A percentile compares a stretch with the other conserved stretches of the same genome.
These are phyloP conservation scores for Oikopleura albicans DNA, from an alignment of 23 tunicate species.

Conservation along the genomic window DNA sequence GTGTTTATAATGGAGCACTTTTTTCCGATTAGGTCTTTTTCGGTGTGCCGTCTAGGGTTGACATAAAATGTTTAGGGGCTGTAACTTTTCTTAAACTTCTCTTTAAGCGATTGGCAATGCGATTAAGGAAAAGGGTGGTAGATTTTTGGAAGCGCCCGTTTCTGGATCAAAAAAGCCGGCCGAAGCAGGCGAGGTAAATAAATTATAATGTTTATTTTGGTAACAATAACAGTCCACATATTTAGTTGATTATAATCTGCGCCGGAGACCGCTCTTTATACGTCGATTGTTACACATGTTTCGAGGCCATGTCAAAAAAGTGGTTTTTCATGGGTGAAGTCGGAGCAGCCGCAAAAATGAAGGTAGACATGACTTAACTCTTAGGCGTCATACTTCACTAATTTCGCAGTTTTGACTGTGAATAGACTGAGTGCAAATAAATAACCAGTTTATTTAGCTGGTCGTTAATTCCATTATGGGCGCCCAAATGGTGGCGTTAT, in stretches of 20 bases:
- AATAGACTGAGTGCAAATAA: too few relatives aligned
- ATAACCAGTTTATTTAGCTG: constrained; percentile 1
- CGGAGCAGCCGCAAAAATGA: background rate
- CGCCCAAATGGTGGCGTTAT: background rate
- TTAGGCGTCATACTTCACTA: too few relatives aligned
- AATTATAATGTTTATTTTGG: background rate
- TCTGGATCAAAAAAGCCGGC: constrained; percentile 17
- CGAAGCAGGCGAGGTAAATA: background rate
- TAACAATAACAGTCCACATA: background rate
- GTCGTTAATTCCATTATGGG: constrained; percentile 12
- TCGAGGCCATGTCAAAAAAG: constrained; percentile 6
- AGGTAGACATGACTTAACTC: too few relatives aligned
- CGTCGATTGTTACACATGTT: background rate
- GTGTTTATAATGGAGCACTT: too few relatives aligned
- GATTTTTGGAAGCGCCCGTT: constrained; percentile 17
- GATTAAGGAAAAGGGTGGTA: background rate
- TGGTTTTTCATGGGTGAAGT: constrained; percentile 13
- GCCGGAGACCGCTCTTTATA: background rate
- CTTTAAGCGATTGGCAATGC: background rate
- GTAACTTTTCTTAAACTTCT: background rate
- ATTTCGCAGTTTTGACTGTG: too few relatives aligned
- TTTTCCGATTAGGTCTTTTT: too few relatives aligned
- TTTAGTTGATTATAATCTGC: constrained; percentile 11
- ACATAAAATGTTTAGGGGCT: background rate
- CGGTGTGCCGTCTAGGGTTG: too few relatives aligned